Percentiles rank a stretch among this genome's conserved stretches.
Conservation (phyloP, 2,797 vertebrate genomes). For the Darevskia mixta region DNA sequence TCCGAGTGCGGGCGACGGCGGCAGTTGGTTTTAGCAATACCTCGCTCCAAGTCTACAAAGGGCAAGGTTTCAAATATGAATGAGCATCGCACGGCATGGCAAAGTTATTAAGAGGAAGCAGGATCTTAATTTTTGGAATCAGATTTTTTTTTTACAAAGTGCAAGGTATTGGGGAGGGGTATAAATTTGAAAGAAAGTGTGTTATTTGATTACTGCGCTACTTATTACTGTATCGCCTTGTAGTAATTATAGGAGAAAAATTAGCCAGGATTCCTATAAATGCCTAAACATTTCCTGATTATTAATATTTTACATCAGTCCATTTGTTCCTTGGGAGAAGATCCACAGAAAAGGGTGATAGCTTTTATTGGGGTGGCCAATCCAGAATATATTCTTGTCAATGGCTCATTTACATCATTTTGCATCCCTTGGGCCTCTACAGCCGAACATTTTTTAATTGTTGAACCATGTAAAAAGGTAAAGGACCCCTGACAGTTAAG, state of each 20-base stretch:
- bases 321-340: background rate
- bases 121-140: background rate
- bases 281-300: background rate
- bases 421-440: too few species aligned
- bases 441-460: too few species aligned
- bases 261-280: too few species aligned
- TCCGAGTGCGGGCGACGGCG: too few species aligned
- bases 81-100: background rate
- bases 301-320: background rate
- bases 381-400: background rate
- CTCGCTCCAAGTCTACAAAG: background rate
- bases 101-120: background rate
- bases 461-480: too few species aligned
- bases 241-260: too few species aligned
- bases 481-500: too few species aligned
- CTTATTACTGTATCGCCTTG: background rate
- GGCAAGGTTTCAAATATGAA: background rate
- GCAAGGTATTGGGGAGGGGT: too few species aligned
- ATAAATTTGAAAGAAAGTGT: background rate
- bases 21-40: too few species aligned
- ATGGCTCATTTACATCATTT: too few species aligned
- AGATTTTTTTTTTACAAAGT: background rate
- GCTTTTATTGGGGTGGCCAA: background rate
- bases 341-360: background rate
- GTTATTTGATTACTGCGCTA: background rate